A percentile compares a stretch with the other conserved stretches of the same genome.
These are phyloP conservation scores for Apocrypta bakeri DNA, from an alignment of 1,140 invertebrate species.

Conservation along the genomic window DNA sequence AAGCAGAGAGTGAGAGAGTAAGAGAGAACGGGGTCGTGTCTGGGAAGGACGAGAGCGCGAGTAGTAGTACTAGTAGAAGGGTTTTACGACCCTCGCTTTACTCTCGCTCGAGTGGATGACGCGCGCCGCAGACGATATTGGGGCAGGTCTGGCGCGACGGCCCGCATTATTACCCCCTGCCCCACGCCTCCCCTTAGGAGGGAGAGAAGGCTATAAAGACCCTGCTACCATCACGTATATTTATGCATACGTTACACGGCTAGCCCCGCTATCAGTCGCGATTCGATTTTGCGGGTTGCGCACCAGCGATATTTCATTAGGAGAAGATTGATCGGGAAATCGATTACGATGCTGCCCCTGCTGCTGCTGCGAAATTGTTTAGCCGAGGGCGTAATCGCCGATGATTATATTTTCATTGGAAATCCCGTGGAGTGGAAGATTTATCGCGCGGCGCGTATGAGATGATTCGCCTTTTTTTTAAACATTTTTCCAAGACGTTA, in stretches of 20 bases:
- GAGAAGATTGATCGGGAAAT: slow-evolving; percentile 45
- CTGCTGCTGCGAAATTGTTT: slow-evolving; percentile 34
- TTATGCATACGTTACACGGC: slow-evolving; percentile 12
- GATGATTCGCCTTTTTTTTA: slow-evolving; percentile 6
- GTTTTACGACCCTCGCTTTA: slow-evolving; percentile 64
- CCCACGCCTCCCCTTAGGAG: no score
- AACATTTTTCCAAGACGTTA: neutral
- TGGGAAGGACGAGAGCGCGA: slow-evolving; percentile 47
- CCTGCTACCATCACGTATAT: slow-evolving; percentile 19
- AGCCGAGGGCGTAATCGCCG: slow-evolving; percentile 42
- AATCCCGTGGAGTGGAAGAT: slow-evolving; percentile 22
- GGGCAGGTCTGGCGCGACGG: slow-evolving; percentile 33
- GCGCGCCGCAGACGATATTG: slow-evolving; percentile 23
- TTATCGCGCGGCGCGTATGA: slow-evolving; percentile 34
- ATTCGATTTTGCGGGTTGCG: slow-evolving; percentile 45
- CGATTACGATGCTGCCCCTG: slow-evolving; percentile 8
- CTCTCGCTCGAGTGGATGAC: slow-evolving; percentile 34
- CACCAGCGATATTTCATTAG: slow-evolving; percentile 46
- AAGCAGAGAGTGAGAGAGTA: slow-evolving; percentile 42
- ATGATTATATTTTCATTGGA: slow-evolving; percentile 39
- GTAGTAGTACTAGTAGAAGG: slow-evolving; percentile 2
- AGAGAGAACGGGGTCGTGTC: slow-evolving; percentile 54
- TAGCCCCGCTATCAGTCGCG: slow-evolving; percentile 15
- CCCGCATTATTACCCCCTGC: slow-evolving; percentile 33
- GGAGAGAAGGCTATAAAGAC: slow-evolving; percentile 31